Evolutionary conservation across 2,797 vertebrate genomes (phyloP), one percentile per base, ranked within the genome.

Genomic region (Synaphobranchus kaupii): DNA sequence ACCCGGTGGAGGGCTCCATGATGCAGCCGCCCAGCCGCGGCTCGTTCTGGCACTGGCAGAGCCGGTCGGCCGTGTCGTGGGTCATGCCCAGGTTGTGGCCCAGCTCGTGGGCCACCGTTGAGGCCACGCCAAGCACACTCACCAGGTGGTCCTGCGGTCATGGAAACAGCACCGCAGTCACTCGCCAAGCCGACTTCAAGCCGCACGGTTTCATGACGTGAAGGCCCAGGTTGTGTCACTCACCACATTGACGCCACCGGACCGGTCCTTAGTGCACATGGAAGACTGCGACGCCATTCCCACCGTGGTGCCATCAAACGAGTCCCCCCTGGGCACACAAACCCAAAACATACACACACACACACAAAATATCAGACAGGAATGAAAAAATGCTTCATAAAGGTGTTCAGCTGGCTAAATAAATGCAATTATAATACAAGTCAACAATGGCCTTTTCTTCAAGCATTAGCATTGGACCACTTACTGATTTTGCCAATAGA

Each of bases 51-150:
- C 97, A 97, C 7, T 93, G 89, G 25, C 98, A 99, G 87, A 84
- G 92, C 1, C 96, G 96, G 0, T 96, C 94, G 0, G 93, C 34
- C 0, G 95, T 89, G 90, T 98, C 97, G 0, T 99, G 98, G 82
- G 90, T 96, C 94, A 99, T 96, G 83, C 98, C 98, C 87, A 99
- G 92, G 93, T 97, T 99, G 91, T 99, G 98, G 3, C 98, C 98
- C 0, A 99, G 92, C 90, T 98, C 97, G 0, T 99, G 98, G 0
- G 98, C 98, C 0, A 99, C 93, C 0, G 98, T 98, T 88, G 98
- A 98, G 3, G 98, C 97, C 1, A 98, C 92, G 0, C 96, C 97
- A 6, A 98, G 89, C 44, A 97, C 93, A 0, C 97, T 98, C 28
- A 97, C 92, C 0, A 98, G 97, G 90, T 99, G 97, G 91, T 99